Base-by-base conservation (phyloP, 2,888 invertebrate genomes). In the Resseliella maxima region DNA sequence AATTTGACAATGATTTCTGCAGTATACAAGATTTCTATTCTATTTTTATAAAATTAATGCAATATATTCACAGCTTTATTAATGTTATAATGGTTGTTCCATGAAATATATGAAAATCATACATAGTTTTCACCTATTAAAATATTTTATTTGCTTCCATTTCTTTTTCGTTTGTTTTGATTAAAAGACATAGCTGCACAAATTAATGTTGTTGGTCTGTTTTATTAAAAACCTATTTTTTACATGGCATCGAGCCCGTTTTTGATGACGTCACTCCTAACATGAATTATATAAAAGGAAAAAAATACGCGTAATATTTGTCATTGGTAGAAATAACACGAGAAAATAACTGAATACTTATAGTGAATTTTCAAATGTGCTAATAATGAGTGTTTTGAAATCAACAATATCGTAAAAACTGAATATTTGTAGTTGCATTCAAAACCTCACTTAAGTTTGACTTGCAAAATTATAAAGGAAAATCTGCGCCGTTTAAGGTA, bases 121-220 rank as follows among this genome's bases (percentile, higher is more conserved):
- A 50, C 50, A 50, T 59, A 31, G 31, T 72, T 5, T 15, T 72
- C 72, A 31, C 15, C n/a, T 72, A 10, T 35, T 31, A 72, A n/a
- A n/a, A n/a, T 72, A 31, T 31, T 72, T 72, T 72, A 12, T 72
- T 72, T 72, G 72, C 72, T 72, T 35, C 15, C 72, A 72, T 72
- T 72, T 72, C n/a, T 72, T 31, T 72, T 31, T 18, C 72, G 72
- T 31, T 72, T 31, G 31, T 31, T 72, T 15, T 31, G 15, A 21
- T 72, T 31, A 18, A 72, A 72, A 12, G 12, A 15, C 35, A 31
- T 24, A 24, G 59, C 6, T 27, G 27, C 27, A n/a, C 72, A 72
- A 15, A 72, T 31, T 18, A 72, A 35, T n/a, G n/a, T 12, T 59
- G n/a, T 72, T 18, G 50, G 18, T 50, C 18, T 50, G 50, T 8